Percentiles rank a stretch among this genome's conserved stretches.
Evolutionary conservation across 2,113 vertebrate species (phyloP).

Genomic region (Tragelaphus imberbis): DNA sequence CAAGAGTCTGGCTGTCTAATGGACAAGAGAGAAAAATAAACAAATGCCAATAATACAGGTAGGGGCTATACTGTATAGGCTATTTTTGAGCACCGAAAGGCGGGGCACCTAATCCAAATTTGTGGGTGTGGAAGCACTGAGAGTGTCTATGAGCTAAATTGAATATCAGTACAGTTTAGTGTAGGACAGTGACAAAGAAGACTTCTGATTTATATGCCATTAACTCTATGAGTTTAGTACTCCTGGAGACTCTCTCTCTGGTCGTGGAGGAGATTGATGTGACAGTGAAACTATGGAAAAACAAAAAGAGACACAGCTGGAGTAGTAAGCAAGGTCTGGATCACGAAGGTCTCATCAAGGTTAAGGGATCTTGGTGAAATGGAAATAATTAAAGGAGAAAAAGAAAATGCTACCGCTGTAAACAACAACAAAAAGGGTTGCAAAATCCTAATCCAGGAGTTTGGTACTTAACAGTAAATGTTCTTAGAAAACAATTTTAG

Average conservation of each 20-base stretch:
- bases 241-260: not conserved
- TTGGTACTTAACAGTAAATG: not conserved
- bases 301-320: not conserved
- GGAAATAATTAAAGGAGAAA: conserved; percentile 3
- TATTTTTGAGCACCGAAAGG: not conserved
- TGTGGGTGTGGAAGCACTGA: not conserved
- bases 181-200: not conserved
- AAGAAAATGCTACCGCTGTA: not conserved
- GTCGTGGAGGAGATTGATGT: not conserved
- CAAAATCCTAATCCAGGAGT: not conserved
- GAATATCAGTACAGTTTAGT: not conserved
- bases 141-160: not conserved
- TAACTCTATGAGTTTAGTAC: not conserved
- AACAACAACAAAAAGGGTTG: not conserved
- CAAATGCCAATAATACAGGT: not conserved
- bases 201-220: not conserved
- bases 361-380: not conserved
- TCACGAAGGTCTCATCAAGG: not conserved
- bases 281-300: not conserved
- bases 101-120: not conserved
- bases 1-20: not conserved
- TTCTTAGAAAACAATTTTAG: not conserved
- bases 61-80: not conserved
- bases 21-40: not conserved
- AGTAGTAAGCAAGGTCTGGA: not conserved